Conservation (phyloP, 92 coral and sea anemone genomes). For the Siderastrea siderea region DNA sequence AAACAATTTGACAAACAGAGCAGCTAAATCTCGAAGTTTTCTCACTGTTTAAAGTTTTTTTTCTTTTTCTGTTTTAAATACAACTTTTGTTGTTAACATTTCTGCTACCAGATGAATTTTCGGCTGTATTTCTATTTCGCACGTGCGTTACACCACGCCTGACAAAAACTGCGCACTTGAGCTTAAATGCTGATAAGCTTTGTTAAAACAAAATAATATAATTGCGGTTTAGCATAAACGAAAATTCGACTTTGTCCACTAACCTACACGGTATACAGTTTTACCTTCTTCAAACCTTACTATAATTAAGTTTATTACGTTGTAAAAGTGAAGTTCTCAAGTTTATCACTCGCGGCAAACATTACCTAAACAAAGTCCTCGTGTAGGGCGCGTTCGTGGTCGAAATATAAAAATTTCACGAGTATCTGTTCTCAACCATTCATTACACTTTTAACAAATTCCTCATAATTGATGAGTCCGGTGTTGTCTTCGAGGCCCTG, state of each 20-base stretch:
- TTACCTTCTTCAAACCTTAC: not conserved
- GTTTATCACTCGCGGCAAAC: not conserved
- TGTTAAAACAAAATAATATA: slow-evolving; percentile 15
- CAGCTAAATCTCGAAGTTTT: not conserved
- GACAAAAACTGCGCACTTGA: slow-evolving; percentile 16
- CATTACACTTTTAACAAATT: slow-evolving; percentile 86
- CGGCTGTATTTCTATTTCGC: not conserved
- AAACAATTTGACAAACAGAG: not conserved
- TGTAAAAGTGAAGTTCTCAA: not conserved
- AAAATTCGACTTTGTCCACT: not conserved
- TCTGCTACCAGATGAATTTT: not conserved
- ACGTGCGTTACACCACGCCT: slow-evolving; percentile 1
- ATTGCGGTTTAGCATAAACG: not conserved
- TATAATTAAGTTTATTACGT: slow-evolving; percentile 4
- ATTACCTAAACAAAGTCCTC: not conserved
- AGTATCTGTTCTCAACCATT: slow-evolving; percentile 71
- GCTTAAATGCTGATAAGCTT: slow-evolving; percentile 12
- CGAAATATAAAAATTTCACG: not conserved
- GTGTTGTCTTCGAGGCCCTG: slow-evolving; percentile 95
- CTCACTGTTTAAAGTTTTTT: not conserved
- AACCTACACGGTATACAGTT: not conserved
- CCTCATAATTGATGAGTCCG: slow-evolving; percentile 96
- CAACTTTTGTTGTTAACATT: not conserved
- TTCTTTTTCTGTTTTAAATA: not conserved
- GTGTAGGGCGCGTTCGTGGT: slow-evolving; percentile 1